Percentiles rank a stretch among this genome's conserved stretches.
phyloP scores from a whole-genome alignment of 2,797 vertebrate species.

The Peromyscus melanophrys region DNA sequence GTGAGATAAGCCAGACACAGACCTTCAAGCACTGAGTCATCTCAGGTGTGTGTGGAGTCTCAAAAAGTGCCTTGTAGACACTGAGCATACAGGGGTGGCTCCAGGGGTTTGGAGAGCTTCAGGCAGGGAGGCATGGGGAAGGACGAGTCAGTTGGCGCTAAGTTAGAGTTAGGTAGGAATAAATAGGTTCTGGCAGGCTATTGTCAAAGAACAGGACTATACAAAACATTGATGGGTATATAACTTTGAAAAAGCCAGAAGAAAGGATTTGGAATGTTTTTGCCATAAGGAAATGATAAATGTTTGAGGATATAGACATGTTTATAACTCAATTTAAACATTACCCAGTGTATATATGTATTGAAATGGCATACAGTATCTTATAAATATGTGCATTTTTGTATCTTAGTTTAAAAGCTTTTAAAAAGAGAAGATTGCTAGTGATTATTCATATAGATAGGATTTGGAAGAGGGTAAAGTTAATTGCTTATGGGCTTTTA shows the following conservation, averaged over 20 bases:
- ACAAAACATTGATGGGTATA: neutral
- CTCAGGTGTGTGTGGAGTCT: neutral
- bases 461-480: neutral
- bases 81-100: neutral
- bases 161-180: neutral
- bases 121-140: too few species aligned
- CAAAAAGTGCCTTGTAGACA: neutral
- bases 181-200: neutral
- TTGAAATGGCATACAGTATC: neutral
- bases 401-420: neutral
- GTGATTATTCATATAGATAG: neutral
- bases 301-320: neutral
- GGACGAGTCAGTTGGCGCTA: too few species aligned
- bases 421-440: neutral
- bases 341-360: neutral
- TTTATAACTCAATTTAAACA: neutral
- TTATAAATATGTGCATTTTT: neutral
- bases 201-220: neutral
- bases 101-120: neutral
- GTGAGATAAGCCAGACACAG: conserved; percentile 16
- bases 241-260: neutral
- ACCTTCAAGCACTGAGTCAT: neutral
- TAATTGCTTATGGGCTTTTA: neutral
- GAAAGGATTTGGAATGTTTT: neutral
- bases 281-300: neutral